Conservation (phyloP, 2,113 vertebrate species). For the Nematolebias whitei region DNA sequence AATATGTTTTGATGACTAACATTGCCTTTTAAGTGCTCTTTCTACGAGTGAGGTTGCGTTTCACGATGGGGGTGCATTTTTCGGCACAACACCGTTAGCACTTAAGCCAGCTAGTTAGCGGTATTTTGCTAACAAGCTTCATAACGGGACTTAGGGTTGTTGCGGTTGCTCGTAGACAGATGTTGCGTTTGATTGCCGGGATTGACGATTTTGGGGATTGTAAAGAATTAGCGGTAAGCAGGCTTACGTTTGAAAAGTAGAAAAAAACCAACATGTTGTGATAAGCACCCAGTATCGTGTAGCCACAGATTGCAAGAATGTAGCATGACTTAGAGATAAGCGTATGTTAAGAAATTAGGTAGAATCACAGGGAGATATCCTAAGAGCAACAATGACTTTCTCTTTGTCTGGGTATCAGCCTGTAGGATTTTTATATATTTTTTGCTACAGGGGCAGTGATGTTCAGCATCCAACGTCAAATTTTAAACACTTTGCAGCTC, state of each 20-base stretch:
- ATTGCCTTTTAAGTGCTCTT: too few relatives aligned
- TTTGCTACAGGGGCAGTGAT: constrained; percentile 1
- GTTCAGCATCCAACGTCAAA: constrained; percentile 22
- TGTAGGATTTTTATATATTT: constrained; percentile 28
- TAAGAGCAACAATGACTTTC: constrained; percentile 29
- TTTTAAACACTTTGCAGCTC: constrained; percentile 25
- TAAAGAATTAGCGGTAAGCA: constrained; percentile 30
- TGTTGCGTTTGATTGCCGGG: constrained; percentile 19
- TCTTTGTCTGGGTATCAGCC: constrained; percentile 13
- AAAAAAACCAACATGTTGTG: neutral
- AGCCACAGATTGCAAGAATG: constrained; percentile 64
- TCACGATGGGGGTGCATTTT: neutral
- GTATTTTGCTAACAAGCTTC: constrained; percentile 67
- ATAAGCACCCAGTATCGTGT: constrained; percentile 14
- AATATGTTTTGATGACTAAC: neutral
- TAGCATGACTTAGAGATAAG: constrained; percentile 52
- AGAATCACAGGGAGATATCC: constrained; percentile 40
- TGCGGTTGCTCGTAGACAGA: constrained; percentile 37
- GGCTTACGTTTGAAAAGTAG: constrained; percentile 22
- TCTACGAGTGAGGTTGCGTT: neutral
- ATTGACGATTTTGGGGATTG: constrained; percentile 47
- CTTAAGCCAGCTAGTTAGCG: constrained; percentile 72
- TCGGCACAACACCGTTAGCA: constrained; percentile 37
- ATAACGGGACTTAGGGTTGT: constrained; percentile 60
- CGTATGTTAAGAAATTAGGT: constrained; percentile 64